These are phyloP conservation scores for Eupithecia subfuscata DNA, from an alignment of 2,888 invertebrate species.

Conservation along the genomic window DNA sequence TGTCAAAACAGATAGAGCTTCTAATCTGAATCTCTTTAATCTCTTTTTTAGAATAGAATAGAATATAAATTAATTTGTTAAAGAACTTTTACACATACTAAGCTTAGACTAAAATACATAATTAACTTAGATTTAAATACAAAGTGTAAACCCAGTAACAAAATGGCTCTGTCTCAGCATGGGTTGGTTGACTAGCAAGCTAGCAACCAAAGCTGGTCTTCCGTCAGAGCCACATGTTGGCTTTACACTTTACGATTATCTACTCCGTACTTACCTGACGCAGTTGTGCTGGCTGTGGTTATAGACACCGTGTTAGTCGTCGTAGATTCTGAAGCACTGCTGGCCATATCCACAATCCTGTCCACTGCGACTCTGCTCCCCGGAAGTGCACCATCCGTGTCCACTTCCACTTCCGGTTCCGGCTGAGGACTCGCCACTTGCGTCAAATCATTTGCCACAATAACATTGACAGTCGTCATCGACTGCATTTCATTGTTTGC, in stretches of 20 bases:
- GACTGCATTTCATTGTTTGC: slow-evolving; percentile 75
- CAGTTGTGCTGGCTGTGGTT: slow-evolving; percentile 69
- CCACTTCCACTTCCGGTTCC: slow-evolving; percentile 55
- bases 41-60: no score
- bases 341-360: slow-evolving; percentile 71
- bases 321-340: slow-evolving; percentile 53
- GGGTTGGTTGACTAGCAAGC: no score
- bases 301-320: slow-evolving; percentile 63
- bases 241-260: no score
- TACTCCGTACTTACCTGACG: slow-evolving; percentile 77
- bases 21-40: background rate
- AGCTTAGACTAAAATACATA: no score
- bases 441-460: slow-evolving; percentile 74
- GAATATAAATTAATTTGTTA: no score
- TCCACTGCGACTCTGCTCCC: slow-evolving; percentile 75
- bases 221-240: no score
- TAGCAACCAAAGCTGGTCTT: no score
- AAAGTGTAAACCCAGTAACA: no score
- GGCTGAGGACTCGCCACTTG: slow-evolving; percentile 64
- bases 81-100: no score
- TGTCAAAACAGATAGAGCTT: background rate
- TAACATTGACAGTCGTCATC: slow-evolving; percentile 78
- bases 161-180: no score
- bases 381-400: slow-evolving; percentile 52
- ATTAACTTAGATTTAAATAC: no score